These are phyloP conservation scores for Chionoecetes opilio DNA, from an alignment of 1,140 invertebrate species.

Conservation along the genomic window DNA sequence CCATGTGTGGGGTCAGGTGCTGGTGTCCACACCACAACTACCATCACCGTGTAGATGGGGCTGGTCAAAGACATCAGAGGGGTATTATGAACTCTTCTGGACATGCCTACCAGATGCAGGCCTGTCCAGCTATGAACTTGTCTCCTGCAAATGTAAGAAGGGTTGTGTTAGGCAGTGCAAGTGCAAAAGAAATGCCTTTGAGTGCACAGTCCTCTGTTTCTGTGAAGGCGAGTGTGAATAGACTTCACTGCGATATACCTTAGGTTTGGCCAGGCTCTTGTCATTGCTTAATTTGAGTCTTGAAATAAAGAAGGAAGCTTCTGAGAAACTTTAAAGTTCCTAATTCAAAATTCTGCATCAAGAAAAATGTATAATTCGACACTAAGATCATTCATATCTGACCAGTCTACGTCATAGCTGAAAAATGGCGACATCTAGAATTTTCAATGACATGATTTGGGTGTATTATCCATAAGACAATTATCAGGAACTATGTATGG, in stretches of 20 bases:
- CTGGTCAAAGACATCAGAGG: constrained; percentile 28
- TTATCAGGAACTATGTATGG: not conserved
- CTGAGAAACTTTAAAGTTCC: not conserved
- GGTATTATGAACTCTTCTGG: constrained; percentile 3
- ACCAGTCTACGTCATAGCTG: not conserved
- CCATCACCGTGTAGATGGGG: constrained; percentile 57
- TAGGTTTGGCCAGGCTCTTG: not conserved
- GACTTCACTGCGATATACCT: not conserved
- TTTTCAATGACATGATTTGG: not conserved
- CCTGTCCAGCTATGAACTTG: constrained; percentile 41
- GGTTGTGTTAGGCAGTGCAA: constrained; percentile 53
- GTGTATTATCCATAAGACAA: too few species aligned
- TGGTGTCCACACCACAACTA: constrained; percentile 57
- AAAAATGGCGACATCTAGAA: too few species aligned
- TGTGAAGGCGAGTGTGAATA: constrained; percentile 38
- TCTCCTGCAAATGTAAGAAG: constrained; percentile 44
- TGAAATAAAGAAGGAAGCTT: not conserved
- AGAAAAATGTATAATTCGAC: not conserved
- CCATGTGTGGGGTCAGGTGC: constrained; percentile 62
- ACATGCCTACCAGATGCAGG: constrained; percentile 42
- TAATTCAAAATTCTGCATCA: not conserved
- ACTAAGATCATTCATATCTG: not conserved
- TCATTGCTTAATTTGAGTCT: not conserved
- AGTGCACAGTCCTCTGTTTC: constrained; percentile 53
- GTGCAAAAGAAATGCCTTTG: constrained; percentile 58